Base-by-base conservation (phyloP, 2,797 vertebrate species). In the Sylvia borin region DNA sequence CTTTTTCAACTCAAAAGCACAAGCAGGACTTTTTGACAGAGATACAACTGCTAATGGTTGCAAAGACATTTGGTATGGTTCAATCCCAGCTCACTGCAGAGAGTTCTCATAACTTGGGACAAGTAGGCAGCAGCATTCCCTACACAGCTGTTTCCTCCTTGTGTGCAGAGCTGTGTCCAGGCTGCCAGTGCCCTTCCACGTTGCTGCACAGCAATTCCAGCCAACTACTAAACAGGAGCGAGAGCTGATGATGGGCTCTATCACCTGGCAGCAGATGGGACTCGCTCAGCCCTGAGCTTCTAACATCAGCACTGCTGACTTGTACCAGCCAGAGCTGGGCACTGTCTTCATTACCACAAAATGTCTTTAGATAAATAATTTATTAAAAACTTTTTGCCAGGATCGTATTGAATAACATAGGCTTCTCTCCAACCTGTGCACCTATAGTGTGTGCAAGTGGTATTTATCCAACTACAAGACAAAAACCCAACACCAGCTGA, bases 191-290 rank as follows among this genome's bases (percentile, higher is more conserved):
- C 31, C 31, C 43, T 36, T 31, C 25, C 43, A 22, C 2, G 0
- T 55, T 58, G 16, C 48, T 34, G 9, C 31, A 31, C 13, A 5
- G 1, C 43, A 53, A 13, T 48, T 48, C 17, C 64, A 62, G 34
- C 7, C 72, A 58, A 2, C 43, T 36, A 4, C 48, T 5, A 13
- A 54, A 20, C 9, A 50, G 20, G 13, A 71, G 27, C 0, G 0
- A 61, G 54, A 74, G 38, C 27, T 34, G n/a, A 13, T 20, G 11
- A n/a, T 19, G 45, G 18, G 32, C 58, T 85, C 38, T 36, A 7
- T 17, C 27, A 42, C 12, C n/a, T 13, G 66, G 21, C 43, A 84
- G 48, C 13, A 45, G 36, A 26, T 13, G 10, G 6, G 10, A 65
- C 45, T 34, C 61, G 74, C 54, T 34, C 61, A 77, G 19, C 3